Percentiles rank a stretch among this genome's conserved stretches.
Conservation (phyloP, 2,888 invertebrate species). For the Caprella mutica region DNA sequence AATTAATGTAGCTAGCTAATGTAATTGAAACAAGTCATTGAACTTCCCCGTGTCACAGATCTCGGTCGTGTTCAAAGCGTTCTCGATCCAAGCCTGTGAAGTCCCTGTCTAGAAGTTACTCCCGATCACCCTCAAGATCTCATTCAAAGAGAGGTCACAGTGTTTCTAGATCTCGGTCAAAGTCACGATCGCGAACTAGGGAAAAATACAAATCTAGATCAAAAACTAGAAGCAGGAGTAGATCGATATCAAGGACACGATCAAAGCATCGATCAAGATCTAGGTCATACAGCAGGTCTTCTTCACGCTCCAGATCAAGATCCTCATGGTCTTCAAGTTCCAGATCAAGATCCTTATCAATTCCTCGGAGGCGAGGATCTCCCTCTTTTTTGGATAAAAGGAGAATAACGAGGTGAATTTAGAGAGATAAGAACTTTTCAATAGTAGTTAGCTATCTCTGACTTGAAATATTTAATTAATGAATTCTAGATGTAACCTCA, state of each 20-base stretch:
- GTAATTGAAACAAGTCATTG: too few species aligned
- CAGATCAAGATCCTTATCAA: conserved; percentile 24
- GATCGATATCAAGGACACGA: conserved; percentile 15
- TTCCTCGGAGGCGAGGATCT: conserved; percentile 28
- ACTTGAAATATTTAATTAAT: too few species aligned
- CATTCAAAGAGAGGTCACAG: conserved; percentile 17
- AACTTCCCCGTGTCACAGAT: too few species aligned
- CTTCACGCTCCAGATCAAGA: conserved; percentile 19
- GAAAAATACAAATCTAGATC: not conserved
- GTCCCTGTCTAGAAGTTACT: conserved; percentile 11
- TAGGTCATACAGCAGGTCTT: conserved; percentile 17
- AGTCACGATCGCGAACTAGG: conserved; percentile 13
- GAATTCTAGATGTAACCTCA: too few species aligned
- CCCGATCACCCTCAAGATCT: conserved; percentile 8
- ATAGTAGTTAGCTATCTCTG: too few species aligned
- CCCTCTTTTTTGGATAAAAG: conserved; percentile 32
- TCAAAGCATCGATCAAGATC: conserved; percentile 6
- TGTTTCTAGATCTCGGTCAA: conserved; percentile 20
- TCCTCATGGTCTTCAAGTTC: conserved; percentile 12
- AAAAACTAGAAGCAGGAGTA: not conserved
- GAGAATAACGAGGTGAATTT: conserved; percentile 27
- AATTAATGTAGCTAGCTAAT: too few species aligned
- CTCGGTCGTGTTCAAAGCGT: too few species aligned
- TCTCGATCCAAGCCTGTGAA: conserved; percentile 14
- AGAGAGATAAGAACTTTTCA: not conserved